A percentile compares a stretch with the other conserved stretches of the same genome.
phyloP scores from a whole-genome alignment of 2,113 vertebrate species.

The Oryzias celebensis region DNA sequence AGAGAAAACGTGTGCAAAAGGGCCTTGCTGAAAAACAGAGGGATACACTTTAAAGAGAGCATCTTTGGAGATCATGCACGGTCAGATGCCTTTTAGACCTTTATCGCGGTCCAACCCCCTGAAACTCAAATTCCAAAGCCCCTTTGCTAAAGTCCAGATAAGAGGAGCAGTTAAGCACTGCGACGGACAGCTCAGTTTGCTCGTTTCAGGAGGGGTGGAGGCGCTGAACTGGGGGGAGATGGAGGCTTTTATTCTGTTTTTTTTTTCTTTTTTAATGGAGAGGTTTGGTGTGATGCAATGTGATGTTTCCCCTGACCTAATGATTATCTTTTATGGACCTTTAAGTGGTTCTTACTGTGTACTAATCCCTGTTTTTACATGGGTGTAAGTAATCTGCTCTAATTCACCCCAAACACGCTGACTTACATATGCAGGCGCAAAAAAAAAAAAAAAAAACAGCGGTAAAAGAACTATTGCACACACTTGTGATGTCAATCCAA shows the following conservation, averaged over 20 bases:
- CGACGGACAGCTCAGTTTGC: conserved; percentile 30
- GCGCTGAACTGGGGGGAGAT: conserved; percentile 26
- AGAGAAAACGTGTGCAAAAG: conserved; percentile 20
- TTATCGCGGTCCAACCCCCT: conserved; percentile 16
- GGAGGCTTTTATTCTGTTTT: conserved; percentile 49
- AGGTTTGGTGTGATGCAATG: conserved; percentile 51
- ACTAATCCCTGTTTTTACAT: conserved; percentile 72
- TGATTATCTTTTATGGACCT: conserved; percentile 71
- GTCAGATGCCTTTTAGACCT: conserved; percentile 14
- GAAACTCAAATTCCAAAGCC: conserved; percentile 51
- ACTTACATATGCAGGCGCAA: conserved; percentile 41
- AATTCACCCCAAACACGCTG: conserved; percentile 66
- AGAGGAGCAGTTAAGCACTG: conserved; percentile 57
- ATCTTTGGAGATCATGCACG: conserved; percentile 23
- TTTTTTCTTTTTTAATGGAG: conserved; percentile 33
- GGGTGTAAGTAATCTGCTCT: conserved; percentile 75
- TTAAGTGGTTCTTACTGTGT: conserved; percentile 71
- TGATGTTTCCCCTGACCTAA: conserved; percentile 48
- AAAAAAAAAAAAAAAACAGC: conserved; percentile 33
- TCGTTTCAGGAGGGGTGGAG: conserved; percentile 30
- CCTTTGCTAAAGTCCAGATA: conserved; percentile 55
- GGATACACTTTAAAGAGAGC: conserved; percentile 13
- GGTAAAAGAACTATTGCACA: conserved; percentile 51
- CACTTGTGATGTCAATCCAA: conserved; percentile 60
- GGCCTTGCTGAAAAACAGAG: conserved; percentile 13